Evolutionary conservation across 2,888 invertebrate species (phyloP).

Genomic region (Xylota sylvarum): DNA sequence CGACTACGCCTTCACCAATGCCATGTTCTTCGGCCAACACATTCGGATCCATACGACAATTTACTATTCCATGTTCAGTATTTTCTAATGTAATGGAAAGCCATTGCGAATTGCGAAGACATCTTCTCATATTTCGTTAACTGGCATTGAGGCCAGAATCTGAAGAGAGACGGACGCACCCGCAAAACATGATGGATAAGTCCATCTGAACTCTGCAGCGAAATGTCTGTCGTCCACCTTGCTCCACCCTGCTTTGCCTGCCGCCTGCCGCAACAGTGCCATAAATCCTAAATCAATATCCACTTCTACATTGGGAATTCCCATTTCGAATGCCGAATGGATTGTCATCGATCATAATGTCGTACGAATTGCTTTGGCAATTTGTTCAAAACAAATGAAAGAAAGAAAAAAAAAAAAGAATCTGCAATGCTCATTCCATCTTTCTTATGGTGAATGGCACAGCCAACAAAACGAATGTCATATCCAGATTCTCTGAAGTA

Average conservation of each 20-base stretch:
- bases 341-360: constrained; percentile 77
- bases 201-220: constrained; percentile 67
- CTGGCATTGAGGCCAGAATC: constrained; percentile 12
- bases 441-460: constrained; percentile 1
- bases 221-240: constrained; percentile 64
- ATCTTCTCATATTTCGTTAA: constrained; percentile 65
- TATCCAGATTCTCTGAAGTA: constrained; percentile 59
- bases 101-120: constrained; percentile 41
- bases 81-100: constrained; percentile 66
- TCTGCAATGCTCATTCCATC: constrained; percentile 56
- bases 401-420: constrained; percentile 42
- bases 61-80: constrained; percentile 53
- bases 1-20: constrained; percentile 58
- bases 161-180: constrained; percentile 28
- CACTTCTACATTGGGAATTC: constrained; percentile 76
- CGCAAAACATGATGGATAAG: constrained; percentile 71
- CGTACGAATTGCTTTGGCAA: constrained; percentile 77
- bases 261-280: constrained; percentile 64
- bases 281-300: constrained; percentile 76
- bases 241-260: constrained; percentile 63
- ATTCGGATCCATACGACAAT: constrained; percentile 37
- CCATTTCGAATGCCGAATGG: constrained; percentile 75
- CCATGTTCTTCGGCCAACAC: constrained; percentile 32
- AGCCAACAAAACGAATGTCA: constrained; percentile 69
- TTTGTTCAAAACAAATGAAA: constrained; percentile 76